Base-by-base conservation (phyloP, 2,888 invertebrate species). In the Idaea dimidiata region DNA sequence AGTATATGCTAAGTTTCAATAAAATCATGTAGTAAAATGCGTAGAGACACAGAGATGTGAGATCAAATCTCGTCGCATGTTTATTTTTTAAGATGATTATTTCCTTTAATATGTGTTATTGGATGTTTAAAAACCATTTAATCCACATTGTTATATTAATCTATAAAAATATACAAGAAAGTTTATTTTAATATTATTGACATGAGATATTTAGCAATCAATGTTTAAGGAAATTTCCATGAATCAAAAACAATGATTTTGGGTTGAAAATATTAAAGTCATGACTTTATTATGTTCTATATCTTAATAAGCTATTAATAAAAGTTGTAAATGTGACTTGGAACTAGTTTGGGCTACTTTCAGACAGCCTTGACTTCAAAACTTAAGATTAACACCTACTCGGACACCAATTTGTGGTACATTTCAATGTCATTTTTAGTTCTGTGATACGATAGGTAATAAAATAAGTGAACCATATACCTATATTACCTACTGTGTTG, bases 341-440 rank as follows among this genome's bases (percentile, higher is more conserved):
- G 14, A 43, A 43, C 10, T 43, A 43, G 43, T 43, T 43, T 43
- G 10, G 43, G 43, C 63, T 24, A 66, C 70, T 67, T 71, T 67
- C 64, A 57, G 62, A 67, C 61, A 62, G 16, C 71, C 69, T 69
- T 69, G 69, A 62, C 64, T 62, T 61, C 58, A 61, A 58, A 58
- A 63, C 61, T 56, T 43, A 59, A 62, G 58, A 63, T 64, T 17
- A 8, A 57, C 32, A 57, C 54, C 57, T 62, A 65, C 55, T 59
- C 18, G 18, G 57, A 54, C 62, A 62, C 3, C 16, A n/a, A 57
- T 31, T 60, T 59, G 8, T 7, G 43, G 43, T 14, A 43, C 43
- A 43, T 43, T 43, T 43, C 43, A 43, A 18, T 58, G 24, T 54
- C 43, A 10, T 43, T 7, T 43, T 43, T 43, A 10, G 43, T 43